Base-by-base conservation (phyloP, 2,797 vertebrate species). In the Hozukius guyotensis region DNA sequence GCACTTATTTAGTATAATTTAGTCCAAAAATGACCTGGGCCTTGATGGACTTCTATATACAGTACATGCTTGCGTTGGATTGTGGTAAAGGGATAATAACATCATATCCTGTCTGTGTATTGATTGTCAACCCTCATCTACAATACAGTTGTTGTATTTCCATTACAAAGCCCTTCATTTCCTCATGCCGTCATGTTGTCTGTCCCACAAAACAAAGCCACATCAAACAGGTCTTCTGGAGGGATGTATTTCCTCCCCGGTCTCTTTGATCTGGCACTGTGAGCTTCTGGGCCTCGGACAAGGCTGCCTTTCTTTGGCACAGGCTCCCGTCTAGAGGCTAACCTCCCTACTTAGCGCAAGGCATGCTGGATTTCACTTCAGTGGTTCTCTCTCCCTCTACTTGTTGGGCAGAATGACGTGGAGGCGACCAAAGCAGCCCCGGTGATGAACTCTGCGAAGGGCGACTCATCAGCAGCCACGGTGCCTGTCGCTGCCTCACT, bases 361-460 rank as follows among this genome's bases (percentile, higher is more conserved):
- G 49, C 80, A 55, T 11, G 75, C 80, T 73, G 87, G 67, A 69
- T 88, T 87, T 91, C 77, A 82, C 80, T 63, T 77, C 73, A 81
- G 60, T 24, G 71, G 32, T 77, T 64, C 38, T 46, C 64, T 78
- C 53, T 81, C 64, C 34, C 68, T 73, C 18, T 72, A 6, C 36
- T 53, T 78, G 64, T 85, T 2, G 49, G 20, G 8, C 81, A 99
- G 97, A 99, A 97, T 81, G 97, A 98, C 77, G 89, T 96, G 82
- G 98, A 99, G 60, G 91, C 90, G 77, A 89, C 80, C 93, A 98
- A 97, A 95, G 81, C 96, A 0, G 83, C 94, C 67, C 95, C 96
- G 1, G 76, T 95, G 80, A 93, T 96, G 89, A 98, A 97, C 86
- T 96, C 97, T 20, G 92, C 95, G 75, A 98, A 97, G 92, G 92